Conservation (phyloP, 1,140 invertebrate genomes). For the Teleogryllus occipitalis region DNA sequence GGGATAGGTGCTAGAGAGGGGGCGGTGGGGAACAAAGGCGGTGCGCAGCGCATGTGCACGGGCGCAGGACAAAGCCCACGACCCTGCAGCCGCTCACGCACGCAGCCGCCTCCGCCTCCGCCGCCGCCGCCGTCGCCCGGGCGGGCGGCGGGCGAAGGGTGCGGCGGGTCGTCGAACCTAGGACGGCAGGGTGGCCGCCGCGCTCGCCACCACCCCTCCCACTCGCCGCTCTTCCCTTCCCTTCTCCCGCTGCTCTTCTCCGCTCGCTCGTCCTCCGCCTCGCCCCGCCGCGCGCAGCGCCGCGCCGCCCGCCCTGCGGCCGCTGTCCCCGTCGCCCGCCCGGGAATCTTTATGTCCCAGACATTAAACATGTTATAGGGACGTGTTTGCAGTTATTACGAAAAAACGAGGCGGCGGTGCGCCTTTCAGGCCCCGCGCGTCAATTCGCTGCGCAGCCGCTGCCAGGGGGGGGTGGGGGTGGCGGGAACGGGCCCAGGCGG, state of each 20-base stretch:
- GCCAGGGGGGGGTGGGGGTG: no score
- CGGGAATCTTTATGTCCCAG: background rate
- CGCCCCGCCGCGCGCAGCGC: no score
- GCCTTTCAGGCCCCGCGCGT: background rate
- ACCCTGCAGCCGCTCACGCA: background rate
- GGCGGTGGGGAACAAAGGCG: background rate
- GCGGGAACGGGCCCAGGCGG: no score
- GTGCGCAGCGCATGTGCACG: background rate
- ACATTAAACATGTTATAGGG: background rate
- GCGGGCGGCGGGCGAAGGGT: background rate
- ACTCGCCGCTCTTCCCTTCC: no score
- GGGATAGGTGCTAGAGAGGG: background rate
- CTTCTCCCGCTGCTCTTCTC: background rate
- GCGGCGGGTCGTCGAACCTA: background rate
- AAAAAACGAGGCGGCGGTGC: background rate
- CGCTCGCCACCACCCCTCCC: no score
- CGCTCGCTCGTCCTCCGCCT: background rate
- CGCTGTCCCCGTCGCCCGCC: no score
- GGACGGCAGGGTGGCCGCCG: background rate
- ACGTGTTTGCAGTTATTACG: background rate
- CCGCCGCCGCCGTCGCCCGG: no score
- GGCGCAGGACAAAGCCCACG: background rate
- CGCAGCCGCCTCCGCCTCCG: no score
- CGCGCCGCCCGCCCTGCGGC: no score
- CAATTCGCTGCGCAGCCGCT: no score